A percentile compares a stretch with the other conserved stretches of the same genome.
Conservation (phyloP, 1,140 invertebrate genomes). For the Nasonia longicornis region DNA sequence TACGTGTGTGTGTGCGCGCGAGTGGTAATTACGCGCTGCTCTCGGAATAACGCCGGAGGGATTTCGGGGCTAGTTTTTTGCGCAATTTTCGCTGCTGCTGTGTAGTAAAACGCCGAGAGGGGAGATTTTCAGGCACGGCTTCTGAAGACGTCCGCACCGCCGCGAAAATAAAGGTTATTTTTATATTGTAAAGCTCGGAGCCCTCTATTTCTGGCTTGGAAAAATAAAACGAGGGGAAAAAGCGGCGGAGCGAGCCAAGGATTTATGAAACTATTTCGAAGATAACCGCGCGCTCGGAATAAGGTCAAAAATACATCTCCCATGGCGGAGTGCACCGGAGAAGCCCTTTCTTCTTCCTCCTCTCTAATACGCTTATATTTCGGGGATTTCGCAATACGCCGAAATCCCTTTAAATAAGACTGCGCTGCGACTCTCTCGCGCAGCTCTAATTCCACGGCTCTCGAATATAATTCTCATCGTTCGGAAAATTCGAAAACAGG, state of each 20-base stretch:
- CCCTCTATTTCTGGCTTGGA: not conserved
- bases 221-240: not conserved
- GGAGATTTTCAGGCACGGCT: slow-evolving; percentile 1
- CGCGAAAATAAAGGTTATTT: not conserved
- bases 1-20: not conserved
- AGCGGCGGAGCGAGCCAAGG: not conserved
- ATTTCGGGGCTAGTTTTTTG: not conserved
- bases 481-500: not conserved
- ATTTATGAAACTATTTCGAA: slow-evolving; percentile 29
- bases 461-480: not conserved
- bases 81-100: not conserved
- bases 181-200: too few species aligned
- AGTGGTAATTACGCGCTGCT: not conserved
- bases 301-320: slow-evolving; percentile 19
- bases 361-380: slow-evolving; percentile 9
- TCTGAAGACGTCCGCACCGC: not conserved
- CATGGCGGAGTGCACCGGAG: not conserved
- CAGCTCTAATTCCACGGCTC: too few species aligned
- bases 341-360: not conserved
- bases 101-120: slow-evolving; percentile 9
- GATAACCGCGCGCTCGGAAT: slow-evolving; percentile 1
- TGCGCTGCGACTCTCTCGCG: not conserved
- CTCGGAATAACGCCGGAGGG: not conserved
- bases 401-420: not conserved
- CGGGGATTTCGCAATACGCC: not conserved